Conservation (phyloP, 2,888 invertebrate species). For the Drosophila conformis region DNA sequence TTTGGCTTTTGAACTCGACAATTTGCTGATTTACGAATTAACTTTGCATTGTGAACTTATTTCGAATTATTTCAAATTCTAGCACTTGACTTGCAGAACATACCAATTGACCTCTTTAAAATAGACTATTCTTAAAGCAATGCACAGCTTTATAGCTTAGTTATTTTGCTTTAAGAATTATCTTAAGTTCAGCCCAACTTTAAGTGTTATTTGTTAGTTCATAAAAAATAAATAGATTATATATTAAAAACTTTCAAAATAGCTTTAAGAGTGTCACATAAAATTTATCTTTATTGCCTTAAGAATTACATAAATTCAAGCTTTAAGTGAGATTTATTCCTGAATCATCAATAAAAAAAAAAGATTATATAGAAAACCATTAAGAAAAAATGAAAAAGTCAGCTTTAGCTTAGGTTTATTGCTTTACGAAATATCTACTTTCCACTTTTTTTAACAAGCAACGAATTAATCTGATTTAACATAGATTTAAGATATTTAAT, state of each 20-base stretch:
- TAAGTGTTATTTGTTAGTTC: background rate
- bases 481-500: too few species aligned
- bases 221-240: background rate
- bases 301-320: background rate
- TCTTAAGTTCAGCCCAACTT: background rate
- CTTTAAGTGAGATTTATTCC: background rate
- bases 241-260: background rate
- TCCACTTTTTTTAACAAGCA: background rate
- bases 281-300: background rate
- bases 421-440: background rate
- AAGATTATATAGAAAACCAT: background rate
- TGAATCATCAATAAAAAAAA: background rate
- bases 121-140: background rate
- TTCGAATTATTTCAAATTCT: background rate
- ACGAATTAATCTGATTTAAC: background rate
- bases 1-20: background rate
- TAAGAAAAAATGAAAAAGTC: background rate
- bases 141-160: background rate
- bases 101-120: background rate
- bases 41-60: background rate
- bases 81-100: background rate
- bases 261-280: background rate
- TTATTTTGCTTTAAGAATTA: background rate
- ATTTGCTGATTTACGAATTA: conserved; percentile 3
- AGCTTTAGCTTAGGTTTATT: background rate